Evolutionary conservation across 2,888 invertebrate species (phyloP).

Genomic region (Trichogramma evanescens): DNA sequence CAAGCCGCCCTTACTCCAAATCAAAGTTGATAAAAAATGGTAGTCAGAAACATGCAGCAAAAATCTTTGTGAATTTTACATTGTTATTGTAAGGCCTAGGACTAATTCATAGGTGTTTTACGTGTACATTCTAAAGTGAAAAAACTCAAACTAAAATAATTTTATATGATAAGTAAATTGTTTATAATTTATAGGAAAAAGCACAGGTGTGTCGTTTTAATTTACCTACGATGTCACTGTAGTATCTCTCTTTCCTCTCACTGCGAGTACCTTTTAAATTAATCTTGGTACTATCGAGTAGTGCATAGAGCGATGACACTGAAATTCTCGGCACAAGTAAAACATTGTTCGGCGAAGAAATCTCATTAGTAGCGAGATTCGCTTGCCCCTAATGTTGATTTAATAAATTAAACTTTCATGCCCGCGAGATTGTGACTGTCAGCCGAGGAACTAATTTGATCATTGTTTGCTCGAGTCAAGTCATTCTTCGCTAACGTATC

Average conservation of each 20-base stretch:
- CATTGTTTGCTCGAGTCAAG: slow-evolving; percentile 4
- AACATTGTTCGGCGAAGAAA: slow-evolving; percentile 18
- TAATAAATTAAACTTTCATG: slow-evolving; percentile 19
- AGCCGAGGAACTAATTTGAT: background rate
- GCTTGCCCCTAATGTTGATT: slow-evolving; percentile 8
- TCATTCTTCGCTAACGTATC: background rate
- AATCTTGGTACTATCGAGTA: background rate
- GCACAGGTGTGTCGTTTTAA: too few relatives aligned
- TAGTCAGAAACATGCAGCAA: too few relatives aligned
- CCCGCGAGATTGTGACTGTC: background rate
- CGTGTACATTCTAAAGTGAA: background rate
- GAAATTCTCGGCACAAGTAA: slow-evolving; percentile 12
- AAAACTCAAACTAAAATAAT: background rate
- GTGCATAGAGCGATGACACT: slow-evolving; percentile 1
- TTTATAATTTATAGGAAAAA: too few relatives aligned
- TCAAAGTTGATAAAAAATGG: too few relatives aligned
- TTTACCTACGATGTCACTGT: too few relatives aligned
- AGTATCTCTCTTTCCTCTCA: background rate
- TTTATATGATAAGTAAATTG: background rate
- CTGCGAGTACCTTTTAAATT: background rate
- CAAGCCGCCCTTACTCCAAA: too few relatives aligned
- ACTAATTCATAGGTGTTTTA: too few relatives aligned
- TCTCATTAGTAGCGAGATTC: slow-evolving; percentile 19
- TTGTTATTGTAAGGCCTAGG: too few relatives aligned
- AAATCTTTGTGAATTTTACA: too few relatives aligned